These are phyloP conservation scores for Asbolus verrucosus DNA, from an alignment of 1,140 invertebrate species.

Conservation along the genomic window DNA sequence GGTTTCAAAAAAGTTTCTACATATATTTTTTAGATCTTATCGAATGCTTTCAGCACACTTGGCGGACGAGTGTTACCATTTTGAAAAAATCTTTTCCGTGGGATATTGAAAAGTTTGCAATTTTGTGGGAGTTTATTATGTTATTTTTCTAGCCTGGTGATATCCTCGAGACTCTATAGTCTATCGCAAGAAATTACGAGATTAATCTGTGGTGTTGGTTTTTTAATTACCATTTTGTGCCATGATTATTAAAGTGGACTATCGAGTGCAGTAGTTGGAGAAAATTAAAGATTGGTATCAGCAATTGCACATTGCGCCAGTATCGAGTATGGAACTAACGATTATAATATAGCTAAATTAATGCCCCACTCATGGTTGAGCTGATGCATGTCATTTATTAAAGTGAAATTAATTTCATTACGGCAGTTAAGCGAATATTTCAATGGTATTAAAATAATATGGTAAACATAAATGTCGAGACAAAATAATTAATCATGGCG, in stretches of 20 bases:
- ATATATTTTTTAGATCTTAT: too few relatives aligned
- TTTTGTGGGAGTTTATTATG: conserved; percentile 7
- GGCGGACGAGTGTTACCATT: background rate
- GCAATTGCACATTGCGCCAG: conserved; percentile 12
- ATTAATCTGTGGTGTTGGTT: background rate
- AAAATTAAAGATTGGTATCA: conserved; percentile 35
- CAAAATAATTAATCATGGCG: conserved; percentile 49
- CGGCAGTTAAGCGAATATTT: conserved; percentile 38
- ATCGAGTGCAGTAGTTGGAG: background rate
- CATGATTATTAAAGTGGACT: background rate
- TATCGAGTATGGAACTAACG: conserved; percentile 22
- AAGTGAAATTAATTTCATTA: conserved; percentile 39
- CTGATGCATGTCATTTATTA: conserved; percentile 39
- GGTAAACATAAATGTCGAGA: conserved; percentile 44
- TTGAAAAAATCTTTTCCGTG: conserved; percentile 4
- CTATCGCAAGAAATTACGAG: background rate
- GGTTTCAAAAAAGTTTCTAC: too few relatives aligned
- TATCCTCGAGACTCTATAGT: too few relatives aligned
- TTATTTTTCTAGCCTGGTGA: too few relatives aligned
- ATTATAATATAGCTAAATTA: conserved; percentile 27
- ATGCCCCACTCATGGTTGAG: conserved; percentile 35
- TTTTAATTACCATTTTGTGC: conserved; percentile 5
- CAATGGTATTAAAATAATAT: conserved; percentile 44
- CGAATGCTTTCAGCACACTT: too few relatives aligned
- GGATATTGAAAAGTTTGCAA: conserved; percentile 12